phyloP scores from a whole-genome alignment of 2,888 invertebrate species.

The Eupithecia inturbata region DNA sequence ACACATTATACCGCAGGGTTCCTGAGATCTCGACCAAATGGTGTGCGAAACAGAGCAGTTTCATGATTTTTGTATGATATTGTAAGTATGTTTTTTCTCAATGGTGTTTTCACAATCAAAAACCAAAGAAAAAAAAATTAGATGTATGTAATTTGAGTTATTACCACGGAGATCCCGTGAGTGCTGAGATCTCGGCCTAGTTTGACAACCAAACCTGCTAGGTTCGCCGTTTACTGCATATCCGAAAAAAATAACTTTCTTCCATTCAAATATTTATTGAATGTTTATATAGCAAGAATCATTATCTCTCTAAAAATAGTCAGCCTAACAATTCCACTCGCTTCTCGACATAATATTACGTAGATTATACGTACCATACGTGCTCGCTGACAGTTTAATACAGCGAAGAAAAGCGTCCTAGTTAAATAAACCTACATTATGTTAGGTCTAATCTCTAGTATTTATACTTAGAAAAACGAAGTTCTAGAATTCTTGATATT shows the following conservation, averaged over 20 bases:
- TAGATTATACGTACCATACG: not conserved
- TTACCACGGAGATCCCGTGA: too few species aligned
- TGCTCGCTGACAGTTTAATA: not conserved
- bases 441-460: not conserved
- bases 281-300: constrained; percentile 3
- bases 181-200: too few species aligned
- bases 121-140: too few species aligned
- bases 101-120: too few species aligned
- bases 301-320: constrained; percentile 7
- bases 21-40: too few species aligned
- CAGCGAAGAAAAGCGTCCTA: not conserved
- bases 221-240: not conserved
- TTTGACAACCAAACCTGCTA: too few species aligned
- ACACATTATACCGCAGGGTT: too few species aligned
- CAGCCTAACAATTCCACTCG: not conserved
- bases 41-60: too few species aligned
- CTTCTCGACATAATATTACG: constrained; percentile 2
- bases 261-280: not conserved
- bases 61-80: too few species aligned
- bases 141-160: too few species aligned
- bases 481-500: not conserved
- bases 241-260: not conserved
- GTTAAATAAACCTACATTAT: not conserved
- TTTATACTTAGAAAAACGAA: not conserved
- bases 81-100: too few species aligned